Conservation (phyloP, 2,888 invertebrate genomes). For the Arenicola marina region DNA sequence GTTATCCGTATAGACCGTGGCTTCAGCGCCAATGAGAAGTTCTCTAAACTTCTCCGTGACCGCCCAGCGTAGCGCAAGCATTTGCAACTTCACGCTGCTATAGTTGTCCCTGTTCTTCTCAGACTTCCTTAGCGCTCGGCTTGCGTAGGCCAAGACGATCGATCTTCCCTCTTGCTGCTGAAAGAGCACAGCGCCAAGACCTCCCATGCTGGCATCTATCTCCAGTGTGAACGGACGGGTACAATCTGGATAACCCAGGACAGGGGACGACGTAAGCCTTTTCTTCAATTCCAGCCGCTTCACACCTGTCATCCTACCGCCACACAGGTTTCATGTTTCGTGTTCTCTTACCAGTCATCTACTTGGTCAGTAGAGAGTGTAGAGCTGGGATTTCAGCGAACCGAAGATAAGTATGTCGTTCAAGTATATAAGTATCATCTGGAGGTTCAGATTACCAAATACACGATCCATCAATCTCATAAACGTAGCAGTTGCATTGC, state of each 20-base stretch:
- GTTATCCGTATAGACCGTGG: constrained; percentile 4
- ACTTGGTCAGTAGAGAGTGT: constrained; percentile 18
- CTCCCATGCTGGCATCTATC: constrained; percentile 29
- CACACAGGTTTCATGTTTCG: constrained; percentile 6
- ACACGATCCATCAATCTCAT: constrained; percentile 31
- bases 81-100: constrained; percentile 31
- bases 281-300: background rate
- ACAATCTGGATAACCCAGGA: constrained; percentile 35
- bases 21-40: constrained; percentile 11
- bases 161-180: constrained; percentile 26
- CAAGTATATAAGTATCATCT: constrained; percentile 31
- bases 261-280: constrained; percentile 21
- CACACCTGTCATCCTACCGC: background rate
- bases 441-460: constrained; percentile 31
- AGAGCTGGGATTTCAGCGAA: constrained; percentile 32
- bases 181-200: constrained; percentile 31
- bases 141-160: constrained; percentile 32
- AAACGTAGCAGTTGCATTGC: constrained; percentile 33
- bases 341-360: too few species aligned
- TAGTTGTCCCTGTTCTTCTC: constrained; percentile 33
- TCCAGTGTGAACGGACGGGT: constrained; percentile 29
- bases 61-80: constrained; percentile 33
- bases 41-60: constrained; percentile 15
- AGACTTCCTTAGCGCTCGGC: constrained; percentile 21
- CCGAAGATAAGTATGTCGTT: constrained; percentile 36